Conservation (phyloP, 2,888 invertebrate species). For the Xestobium rufovillosum region DNA sequence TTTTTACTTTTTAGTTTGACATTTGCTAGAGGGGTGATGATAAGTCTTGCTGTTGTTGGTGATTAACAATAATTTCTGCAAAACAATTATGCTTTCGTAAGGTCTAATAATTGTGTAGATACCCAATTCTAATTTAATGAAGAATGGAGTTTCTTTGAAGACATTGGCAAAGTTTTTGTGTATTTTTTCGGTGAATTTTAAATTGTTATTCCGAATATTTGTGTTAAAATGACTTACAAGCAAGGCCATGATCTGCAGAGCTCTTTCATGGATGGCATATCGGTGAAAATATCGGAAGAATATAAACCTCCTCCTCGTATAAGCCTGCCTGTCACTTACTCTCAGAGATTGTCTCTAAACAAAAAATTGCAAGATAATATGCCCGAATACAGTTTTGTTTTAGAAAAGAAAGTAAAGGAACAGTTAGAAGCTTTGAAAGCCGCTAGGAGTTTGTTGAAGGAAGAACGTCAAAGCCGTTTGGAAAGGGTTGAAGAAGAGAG, state of each 20-base stretch:
- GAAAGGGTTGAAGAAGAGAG: constrained; percentile 53
- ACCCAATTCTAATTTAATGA: too few relatives aligned
- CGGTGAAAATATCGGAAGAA: constrained; percentile 81
- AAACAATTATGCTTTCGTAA: too few relatives aligned
- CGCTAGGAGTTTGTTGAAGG: constrained; percentile 55
- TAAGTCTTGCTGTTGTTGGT: too few relatives aligned
- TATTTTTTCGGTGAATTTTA: too few relatives aligned
- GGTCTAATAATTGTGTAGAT: too few relatives aligned
- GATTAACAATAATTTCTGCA: too few relatives aligned
- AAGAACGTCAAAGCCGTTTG: constrained; percentile 47
- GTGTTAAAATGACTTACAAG: constrained; percentile 29
- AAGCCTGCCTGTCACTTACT: constrained; percentile 51
- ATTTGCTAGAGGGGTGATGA: too few relatives aligned
- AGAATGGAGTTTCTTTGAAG: too few relatives aligned
- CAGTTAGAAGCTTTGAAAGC: constrained; percentile 66
- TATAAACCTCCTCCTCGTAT: constrained; percentile 74
- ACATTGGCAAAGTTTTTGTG: too few relatives aligned
- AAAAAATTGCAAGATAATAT: constrained; percentile 48
- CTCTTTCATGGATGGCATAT: constrained; percentile 73
- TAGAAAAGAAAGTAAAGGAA: constrained; percentile 64
- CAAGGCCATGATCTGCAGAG: constrained; percentile 36
- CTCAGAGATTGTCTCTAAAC: constrained; percentile 48
- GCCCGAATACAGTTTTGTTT: constrained; percentile 62
- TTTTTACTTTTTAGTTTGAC: too few relatives aligned
- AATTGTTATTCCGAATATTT: too few relatives aligned